Evolutionary conservation across 2,888 invertebrate species (phyloP), one percentile per base, ranked within the genome.

Genomic region (Plebejus argus): DNA sequence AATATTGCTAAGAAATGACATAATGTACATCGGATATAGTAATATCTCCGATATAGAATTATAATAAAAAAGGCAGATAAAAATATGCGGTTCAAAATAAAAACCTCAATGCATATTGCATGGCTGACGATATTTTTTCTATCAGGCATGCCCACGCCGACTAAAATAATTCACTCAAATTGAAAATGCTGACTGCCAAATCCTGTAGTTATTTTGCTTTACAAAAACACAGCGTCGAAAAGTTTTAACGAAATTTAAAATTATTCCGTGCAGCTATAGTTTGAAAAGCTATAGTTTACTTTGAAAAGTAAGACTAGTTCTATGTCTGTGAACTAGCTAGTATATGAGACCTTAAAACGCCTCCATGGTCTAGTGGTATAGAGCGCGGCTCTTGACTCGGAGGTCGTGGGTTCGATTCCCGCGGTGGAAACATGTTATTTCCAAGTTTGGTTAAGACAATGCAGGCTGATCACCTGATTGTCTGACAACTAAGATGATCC

Each of bases 161-260:
- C 61, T 61, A 66, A 66, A 66, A 66, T 66, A 66, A 66, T 66
- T 20, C 61, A 61, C 8, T 61, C 23, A 15, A 66, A 33, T 18
- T 66, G 66, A 66, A 66, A 28, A 66, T 28, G 12, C 61, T 23
- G 61, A 61, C 20, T 23, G 61, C 61, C 23, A 61, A 61, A 61
- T 61, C 61, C 61, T 23, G 12, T 23, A 23, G 61, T 58, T 58
- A 20, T 58, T 58, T 58, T 58, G 23, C 61, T 61, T 61, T 23
- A 61, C 58, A 61, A 61, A 53, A 53, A 53, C 53, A 53, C 53
- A 18, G 18, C 53, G 53, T 53, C 53, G 5, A 53, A 53, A 53
- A 53, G 18, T 53, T 53, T 53, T 53, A 53, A 53, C 53, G 53
- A 53, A 18, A 53, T 53, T 45, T 53, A 18, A 18, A 53, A 53